Percentiles rank a stretch among this genome's conserved stretches.
Conservation (phyloP, 2,113 vertebrate species). For the Strix uralensis region DNA sequence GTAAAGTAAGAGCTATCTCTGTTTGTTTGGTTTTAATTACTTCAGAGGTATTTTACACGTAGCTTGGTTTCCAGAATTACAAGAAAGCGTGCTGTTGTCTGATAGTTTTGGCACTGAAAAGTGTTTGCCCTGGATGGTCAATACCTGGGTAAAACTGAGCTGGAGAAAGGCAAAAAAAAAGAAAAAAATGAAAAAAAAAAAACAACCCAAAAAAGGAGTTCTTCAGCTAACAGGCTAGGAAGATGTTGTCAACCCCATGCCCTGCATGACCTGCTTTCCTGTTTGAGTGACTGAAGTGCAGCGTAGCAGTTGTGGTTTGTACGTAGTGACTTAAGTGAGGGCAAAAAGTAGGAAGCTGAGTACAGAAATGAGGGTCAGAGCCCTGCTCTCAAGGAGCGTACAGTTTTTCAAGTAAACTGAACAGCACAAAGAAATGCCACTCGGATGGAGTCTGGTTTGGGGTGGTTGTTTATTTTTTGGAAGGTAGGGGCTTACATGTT, state of each 20-base stretch:
- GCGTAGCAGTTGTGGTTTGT: neutral
- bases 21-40: neutral
- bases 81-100: neutral
- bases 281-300: neutral
- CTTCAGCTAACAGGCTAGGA: neutral
- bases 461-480: neutral
- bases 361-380: neutral
- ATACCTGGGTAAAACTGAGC: neutral
- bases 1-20: constrained; percentile 80
- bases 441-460: neutral
- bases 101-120: neutral
- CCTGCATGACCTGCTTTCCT: neutral
- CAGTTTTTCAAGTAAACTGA: neutral
- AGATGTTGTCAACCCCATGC: neutral
- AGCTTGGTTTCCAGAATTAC: neutral
- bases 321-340: neutral
- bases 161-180: neutral
- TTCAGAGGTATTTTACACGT: accelerated
- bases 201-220: neutral
- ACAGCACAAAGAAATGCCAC: neutral
- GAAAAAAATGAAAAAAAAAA: no score
- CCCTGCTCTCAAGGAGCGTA: neutral
- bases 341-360: neutral
- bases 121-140: no score
- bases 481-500: neutral